Base-by-base conservation (phyloP, 2,797 vertebrate genomes). In the Siniperca scherzeri region DNA sequence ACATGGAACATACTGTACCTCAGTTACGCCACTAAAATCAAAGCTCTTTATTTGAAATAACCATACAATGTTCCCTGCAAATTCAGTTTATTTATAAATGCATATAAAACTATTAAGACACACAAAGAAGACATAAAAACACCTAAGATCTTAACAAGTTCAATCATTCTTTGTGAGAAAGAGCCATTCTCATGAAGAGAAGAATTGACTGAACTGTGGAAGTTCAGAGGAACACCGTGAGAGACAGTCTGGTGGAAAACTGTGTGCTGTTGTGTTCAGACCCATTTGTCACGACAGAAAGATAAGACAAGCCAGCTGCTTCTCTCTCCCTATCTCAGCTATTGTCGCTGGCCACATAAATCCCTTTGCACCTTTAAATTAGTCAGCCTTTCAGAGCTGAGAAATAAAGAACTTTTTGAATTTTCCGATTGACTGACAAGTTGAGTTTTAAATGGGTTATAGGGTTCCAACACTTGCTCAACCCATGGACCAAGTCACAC, bases 361-460 rank as follows among this genome's bases (percentile, higher is more conserved):
- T 73, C 19, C 59, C 53, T 82, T 81, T 78, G 17, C 44, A 84
- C 30, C 38, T 80, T 74, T 40, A 55, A 46, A 83, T 87, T 83
- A 90, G 75, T 89, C 87, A 88, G 73, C 44, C 17, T 78, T 66
- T 83, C 83, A 86, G 59, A 62, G 64, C 0, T 87, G 78, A 84
- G 14, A 83, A 82, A 83, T 27, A 65, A 56, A 81, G 12, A 50
- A 5, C 9, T 78, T 78, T 77, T 56, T 84, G 52, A 67, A 7
- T 81, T 91, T 85, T 86, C 86, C 83, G 2, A 46, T 69, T 85
- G 74, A 87, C 70, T 77, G 52, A 65, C 7, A 13, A 19, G 30
- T 16, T 50, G 52, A 27, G 42, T 52, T 74, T 52, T 33, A n/a
- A 7, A 56, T 21, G 27, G 14, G 30, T 74, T 22, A 38, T 13